phyloP scores from a whole-genome alignment of 64 coral and sea anemone species.

The Hydrozoanthus tunicans region DNA sequence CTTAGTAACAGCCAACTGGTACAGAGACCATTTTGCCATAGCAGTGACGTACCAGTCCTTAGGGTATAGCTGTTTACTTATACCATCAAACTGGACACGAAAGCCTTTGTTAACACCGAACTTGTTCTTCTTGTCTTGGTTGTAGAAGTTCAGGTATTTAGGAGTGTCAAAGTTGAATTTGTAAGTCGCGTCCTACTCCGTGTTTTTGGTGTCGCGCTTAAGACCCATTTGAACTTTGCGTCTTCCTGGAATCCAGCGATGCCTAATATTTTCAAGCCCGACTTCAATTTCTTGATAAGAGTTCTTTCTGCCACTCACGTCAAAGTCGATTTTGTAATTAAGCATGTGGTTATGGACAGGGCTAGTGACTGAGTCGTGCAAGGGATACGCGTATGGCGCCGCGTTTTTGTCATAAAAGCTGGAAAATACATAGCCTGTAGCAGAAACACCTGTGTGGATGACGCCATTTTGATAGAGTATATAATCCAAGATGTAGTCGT shows the following conservation, averaged over 20 bases:
- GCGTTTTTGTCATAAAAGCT: slow-evolving; percentile 29
- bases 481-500: background rate
- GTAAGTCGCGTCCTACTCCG: slow-evolving; percentile 26
- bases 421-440: background rate
- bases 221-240: slow-evolving; percentile 44
- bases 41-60: background rate
- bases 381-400: background rate
- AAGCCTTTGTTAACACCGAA: slow-evolving; percentile 38
- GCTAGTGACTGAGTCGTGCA: background rate
- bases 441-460: background rate
- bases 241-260: slow-evolving; percentile 46
- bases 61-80: background rate
- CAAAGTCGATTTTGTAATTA: slow-evolving; percentile 57
- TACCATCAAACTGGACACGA: too few relatives aligned
- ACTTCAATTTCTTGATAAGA: slow-evolving; percentile 4
- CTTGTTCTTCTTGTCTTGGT: slow-evolving; percentile 27
- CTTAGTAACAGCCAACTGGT: background rate
- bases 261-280: slow-evolving; percentile 24
- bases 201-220: slow-evolving; percentile 29
- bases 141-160: slow-evolving; percentile 52
- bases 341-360: too few relatives aligned
- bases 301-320: background rate
- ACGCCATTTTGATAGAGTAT: background rate
- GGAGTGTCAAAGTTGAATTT: slow-evolving; percentile 59
- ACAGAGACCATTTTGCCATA: background rate